phyloP scores from a whole-genome alignment of 2,797 vertebrate species.

The Gymnothorax reevesii region DNA sequence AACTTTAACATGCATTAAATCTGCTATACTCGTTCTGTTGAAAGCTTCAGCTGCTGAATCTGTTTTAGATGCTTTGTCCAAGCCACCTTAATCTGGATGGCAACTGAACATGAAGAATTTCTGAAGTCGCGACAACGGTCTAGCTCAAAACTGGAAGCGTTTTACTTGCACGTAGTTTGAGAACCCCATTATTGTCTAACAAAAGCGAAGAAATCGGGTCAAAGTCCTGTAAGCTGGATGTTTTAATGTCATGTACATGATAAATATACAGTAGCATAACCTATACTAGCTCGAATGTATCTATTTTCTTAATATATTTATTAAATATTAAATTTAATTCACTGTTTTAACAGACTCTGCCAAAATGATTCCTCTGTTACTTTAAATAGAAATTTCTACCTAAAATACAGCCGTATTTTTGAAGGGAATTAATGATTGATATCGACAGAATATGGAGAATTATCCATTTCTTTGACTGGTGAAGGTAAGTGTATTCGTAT shows the following conservation, averaged over 20 bases:
- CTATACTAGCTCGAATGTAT: background rate
- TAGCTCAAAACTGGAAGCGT: background rate
- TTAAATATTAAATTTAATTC: background rate
- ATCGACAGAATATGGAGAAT: background rate
- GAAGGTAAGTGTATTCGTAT: background rate
- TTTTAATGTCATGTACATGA: background rate
- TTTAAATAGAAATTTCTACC: background rate
- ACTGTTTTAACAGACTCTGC: background rate
- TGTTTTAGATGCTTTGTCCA: background rate
- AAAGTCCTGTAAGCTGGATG: background rate
- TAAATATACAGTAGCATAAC: background rate
- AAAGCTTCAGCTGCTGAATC: background rate
- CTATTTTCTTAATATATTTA: slow-evolving; percentile 20
- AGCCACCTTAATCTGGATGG: background rate
- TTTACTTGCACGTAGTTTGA: background rate
- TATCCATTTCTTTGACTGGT: background rate
- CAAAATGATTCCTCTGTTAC: background rate
- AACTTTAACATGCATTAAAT: too few relatives aligned
- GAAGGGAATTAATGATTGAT: background rate
- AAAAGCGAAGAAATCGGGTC: background rate
- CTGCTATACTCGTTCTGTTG: background rate
- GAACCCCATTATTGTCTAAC: background rate
- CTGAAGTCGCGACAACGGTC: background rate
- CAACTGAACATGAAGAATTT: background rate
- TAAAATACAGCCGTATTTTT: slow-evolving; percentile 13